Percentiles rank a stretch among this genome's conserved stretches.
Evolutionary conservation across 2,797 vertebrate genomes (phyloP).

Genomic region (Brotogeris chrysoptera): DNA sequence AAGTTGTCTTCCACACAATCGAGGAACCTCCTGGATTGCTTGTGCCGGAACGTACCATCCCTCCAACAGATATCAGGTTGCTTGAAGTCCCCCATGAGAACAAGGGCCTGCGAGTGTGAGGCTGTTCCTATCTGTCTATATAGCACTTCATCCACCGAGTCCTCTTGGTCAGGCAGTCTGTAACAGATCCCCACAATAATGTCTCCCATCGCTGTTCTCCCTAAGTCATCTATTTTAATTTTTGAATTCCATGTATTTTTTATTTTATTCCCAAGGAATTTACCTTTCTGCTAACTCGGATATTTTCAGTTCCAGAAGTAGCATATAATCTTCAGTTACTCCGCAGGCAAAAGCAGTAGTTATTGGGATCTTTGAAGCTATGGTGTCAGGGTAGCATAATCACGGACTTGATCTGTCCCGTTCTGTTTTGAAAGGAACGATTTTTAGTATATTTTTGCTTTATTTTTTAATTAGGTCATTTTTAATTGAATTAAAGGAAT

Average conservation of each 20-base stretch:
- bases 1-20: too few relatives aligned
- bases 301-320: background rate
- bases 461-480: constrained; percentile 79
- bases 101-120: background rate
- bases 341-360: background rate
- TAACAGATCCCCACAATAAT: background rate
- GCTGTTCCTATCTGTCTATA: background rate
- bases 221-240: background rate
- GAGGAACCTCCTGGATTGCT: too few relatives aligned
- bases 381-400: background rate
- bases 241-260: background rate
- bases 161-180: background rate
- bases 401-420: background rate
- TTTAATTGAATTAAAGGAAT: constrained; percentile 81
- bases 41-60: too few relatives aligned
- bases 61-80: too few relatives aligned
- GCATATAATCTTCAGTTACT: background rate
- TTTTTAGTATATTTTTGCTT: background rate
- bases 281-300: background rate
- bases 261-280: background rate
- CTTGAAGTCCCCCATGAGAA: background rate
- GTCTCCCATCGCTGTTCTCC: background rate
- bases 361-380: background rate
- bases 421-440: background rate
- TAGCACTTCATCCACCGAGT: background rate